These are phyloP conservation scores for Polia nebulosa DNA, from an alignment of 2,888 invertebrate species.

Conservation along the genomic window DNA sequence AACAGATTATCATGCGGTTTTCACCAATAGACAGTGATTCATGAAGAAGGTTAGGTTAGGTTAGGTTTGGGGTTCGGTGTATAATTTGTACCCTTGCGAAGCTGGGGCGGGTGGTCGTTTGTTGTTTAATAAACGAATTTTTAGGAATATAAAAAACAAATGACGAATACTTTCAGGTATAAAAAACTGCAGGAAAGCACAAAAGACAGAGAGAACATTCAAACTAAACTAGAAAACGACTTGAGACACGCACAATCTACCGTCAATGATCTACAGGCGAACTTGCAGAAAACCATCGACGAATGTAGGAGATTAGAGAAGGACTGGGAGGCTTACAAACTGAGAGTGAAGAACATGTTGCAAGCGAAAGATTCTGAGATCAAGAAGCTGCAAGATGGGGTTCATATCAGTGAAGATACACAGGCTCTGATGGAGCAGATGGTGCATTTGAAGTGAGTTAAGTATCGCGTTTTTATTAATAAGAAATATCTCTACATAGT, in stretches of 20 bases:
- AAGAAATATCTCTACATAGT: background rate
- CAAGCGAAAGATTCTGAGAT: slow-evolving; percentile 83
- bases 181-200: slow-evolving; percentile 71
- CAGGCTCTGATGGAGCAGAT: slow-evolving; percentile 81
- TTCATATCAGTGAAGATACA: slow-evolving; percentile 78
- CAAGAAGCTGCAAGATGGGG: slow-evolving; percentile 78
- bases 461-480: background rate
- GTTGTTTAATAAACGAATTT: too few relatives aligned
- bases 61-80: too few relatives aligned
- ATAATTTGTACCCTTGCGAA: too few relatives aligned
- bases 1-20: too few relatives aligned
- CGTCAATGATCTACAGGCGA: slow-evolving; percentile 76
- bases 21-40: too few relatives aligned
- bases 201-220: slow-evolving; percentile 69
- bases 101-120: too few relatives aligned
- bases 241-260: slow-evolving; percentile 81
- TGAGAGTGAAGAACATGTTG: slow-evolving; percentile 86
- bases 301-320: slow-evolving; percentile 83
- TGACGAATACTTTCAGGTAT: slow-evolving; percentile 68
- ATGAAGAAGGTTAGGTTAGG: too few relatives aligned
- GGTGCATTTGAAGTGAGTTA: slow-evolving; percentile 80
- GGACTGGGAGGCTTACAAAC: slow-evolving; percentile 87
- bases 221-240: slow-evolving; percentile 81
- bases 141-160: background rate
- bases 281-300: slow-evolving; percentile 76